Base-by-base conservation (phyloP, 1,140 invertebrate species). In the Diachasmimorpha longicaudata region DNA sequence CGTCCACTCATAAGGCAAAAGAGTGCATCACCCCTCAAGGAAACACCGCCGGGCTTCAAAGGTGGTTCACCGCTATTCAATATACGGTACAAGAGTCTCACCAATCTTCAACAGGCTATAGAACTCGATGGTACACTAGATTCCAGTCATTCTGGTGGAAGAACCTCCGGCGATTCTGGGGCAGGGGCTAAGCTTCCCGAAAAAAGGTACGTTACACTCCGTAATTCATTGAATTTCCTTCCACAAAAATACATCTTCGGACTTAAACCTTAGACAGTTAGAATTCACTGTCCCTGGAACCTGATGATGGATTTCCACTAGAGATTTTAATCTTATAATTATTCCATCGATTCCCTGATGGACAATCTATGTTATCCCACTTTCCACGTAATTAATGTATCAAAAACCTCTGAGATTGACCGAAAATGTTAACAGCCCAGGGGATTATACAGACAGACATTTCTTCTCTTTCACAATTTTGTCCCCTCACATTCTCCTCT, bases 141-240 rank as follows among this genome's bases (percentile, higher is more conserved):
- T 84, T 96, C 95, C 19, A 96, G 95, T 86, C 95, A 96, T 86
- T 96, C 95, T 14, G 95, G 95, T 36, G 95, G 95, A 11, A 91
- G 95, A 48, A 95, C 94, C 4, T 96, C 95, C 19, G 95, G 94
- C 0, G 95, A 96, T 86, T 96, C 95, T 0, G 93, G 93, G 0
- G 93, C 93, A 21, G 94, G 93, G 9, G 92, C 92, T 4, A 95
- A 95, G 83, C 90, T 95, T 81, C 95, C 94, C 23, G 95, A 96
- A 82, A 96, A 96, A 83, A 91, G 95, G 85, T 90, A 66, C n/a
- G 31, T n/a, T n/a, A n/a, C n/a, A 44, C 52, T 21, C 14, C 42
- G 14, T 66, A 66, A 68, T 25, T 25, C 25, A 48, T 68, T 63
- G 16, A 13, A 23, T 48, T 37, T 44, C 36, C n/a, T n/a, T n/a